Evolutionary conservation across 1,140 invertebrate genomes (phyloP).

Genomic region (Tetragnatha versicolor): DNA sequence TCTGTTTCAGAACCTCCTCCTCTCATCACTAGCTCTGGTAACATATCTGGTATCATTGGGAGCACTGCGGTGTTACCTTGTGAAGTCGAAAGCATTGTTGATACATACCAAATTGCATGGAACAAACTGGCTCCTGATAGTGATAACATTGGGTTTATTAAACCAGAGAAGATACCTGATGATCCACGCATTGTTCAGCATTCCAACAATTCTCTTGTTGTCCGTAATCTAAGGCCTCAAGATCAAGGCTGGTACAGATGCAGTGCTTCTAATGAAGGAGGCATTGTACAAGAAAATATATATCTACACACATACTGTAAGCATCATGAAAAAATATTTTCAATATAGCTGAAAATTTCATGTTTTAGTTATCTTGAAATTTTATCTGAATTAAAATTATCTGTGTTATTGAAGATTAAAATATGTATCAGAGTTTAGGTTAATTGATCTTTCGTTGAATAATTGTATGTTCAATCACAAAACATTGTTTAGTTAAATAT

Average conservation of each 20-base stretch:
- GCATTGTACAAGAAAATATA: constrained; percentile 59
- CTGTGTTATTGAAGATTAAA: too few species aligned
- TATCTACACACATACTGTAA: constrained; percentile 50
- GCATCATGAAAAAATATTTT: too few species aligned
- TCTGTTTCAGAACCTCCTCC: constrained; percentile 67
- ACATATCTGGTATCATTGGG: constrained; percentile 65
- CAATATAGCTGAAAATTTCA: too few species aligned
- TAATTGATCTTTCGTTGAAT: too few species aligned
- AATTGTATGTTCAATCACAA: too few species aligned
- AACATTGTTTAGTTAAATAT: too few species aligned
- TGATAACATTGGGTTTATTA: constrained; percentile 16
- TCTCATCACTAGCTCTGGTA: constrained; percentile 63
- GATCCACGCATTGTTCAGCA: constrained; percentile 48
- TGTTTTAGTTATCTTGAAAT: too few species aligned
- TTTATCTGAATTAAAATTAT: too few species aligned
- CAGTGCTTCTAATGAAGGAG: constrained; percentile 67
- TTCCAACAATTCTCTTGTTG: constrained; percentile 59
- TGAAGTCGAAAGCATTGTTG: constrained; percentile 64
- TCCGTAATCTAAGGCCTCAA: constrained; percentile 59
- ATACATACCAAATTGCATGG: constrained; percentile 67
- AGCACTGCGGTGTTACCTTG: constrained; percentile 65
- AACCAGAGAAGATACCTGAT: constrained; percentile 1
- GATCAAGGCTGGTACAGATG: constrained; percentile 68
- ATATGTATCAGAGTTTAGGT: too few species aligned
- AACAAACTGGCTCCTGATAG: constrained; percentile 56